Evolutionary conservation across 1,140 invertebrate species (phyloP).

Genomic region (Lycorma delicatula): DNA sequence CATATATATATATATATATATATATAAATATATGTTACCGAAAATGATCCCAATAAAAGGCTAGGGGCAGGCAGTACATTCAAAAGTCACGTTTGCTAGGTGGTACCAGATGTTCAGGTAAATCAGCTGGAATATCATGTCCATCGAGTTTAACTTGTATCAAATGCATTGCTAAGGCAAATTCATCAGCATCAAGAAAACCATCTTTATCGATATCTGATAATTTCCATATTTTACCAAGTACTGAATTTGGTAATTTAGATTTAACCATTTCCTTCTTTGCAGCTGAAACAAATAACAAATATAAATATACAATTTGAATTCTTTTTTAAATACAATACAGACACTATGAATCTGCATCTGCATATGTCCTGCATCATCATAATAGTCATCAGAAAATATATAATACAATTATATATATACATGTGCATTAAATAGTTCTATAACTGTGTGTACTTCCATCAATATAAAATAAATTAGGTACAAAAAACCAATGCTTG

Average conservation of each 20-base stretch:
- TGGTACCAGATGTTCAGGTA: conserved; percentile 91
- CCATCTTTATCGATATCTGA: conserved; percentile 97
- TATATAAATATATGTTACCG: too few relatives aligned
- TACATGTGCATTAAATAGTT: too few relatives aligned
- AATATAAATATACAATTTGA: too few relatives aligned
- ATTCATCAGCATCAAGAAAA: conserved; percentile 91
- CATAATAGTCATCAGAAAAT: too few relatives aligned
- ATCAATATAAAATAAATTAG: too few relatives aligned
- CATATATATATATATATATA: too few relatives aligned
- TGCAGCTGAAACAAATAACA: conserved; percentile 52
- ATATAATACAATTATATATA: too few relatives aligned
- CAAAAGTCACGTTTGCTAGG: conserved; percentile 60
- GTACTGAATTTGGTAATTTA: conserved; percentile 92
- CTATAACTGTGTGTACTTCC: too few relatives aligned
- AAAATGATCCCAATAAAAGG: conserved; percentile 11
- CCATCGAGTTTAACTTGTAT: conserved; percentile 92
- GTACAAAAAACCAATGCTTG: too few relatives aligned
- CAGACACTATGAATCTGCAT: too few relatives aligned
- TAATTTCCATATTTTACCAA: conserved; percentile 97
- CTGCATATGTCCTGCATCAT: too few relatives aligned
- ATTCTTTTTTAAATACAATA: too few relatives aligned
- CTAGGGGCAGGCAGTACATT: neutral
- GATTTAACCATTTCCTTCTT: conserved; percentile 98
- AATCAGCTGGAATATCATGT: conserved; percentile 81
- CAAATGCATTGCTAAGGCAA: conserved; percentile 96